Conservation (phyloP, 2,888 invertebrate species). For the Tolmerus cingulatus region DNA sequence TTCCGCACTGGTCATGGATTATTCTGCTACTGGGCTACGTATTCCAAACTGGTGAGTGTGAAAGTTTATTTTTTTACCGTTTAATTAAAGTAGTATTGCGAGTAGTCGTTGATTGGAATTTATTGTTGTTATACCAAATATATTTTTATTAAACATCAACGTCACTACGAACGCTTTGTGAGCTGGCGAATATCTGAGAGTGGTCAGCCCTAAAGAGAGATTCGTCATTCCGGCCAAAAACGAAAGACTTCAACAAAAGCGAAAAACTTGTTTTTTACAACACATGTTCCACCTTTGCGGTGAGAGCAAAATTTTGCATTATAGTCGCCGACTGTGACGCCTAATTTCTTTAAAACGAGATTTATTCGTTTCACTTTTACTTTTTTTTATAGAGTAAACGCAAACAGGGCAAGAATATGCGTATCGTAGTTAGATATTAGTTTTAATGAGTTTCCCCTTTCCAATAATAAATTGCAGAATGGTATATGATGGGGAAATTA, state of each 20-base stretch:
- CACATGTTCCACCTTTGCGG: background rate
- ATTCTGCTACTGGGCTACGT: background rate
- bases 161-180: background rate
- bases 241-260: slow-evolving; percentile 48
- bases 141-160: background rate
- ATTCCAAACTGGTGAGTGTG: background rate
- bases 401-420: background rate
- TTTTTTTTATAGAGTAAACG: background rate
- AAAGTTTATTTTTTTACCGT: background rate
- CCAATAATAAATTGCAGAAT: background rate
- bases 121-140: background rate
- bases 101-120: background rate
- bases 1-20: background rate
- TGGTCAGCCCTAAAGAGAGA: background rate
- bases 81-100: background rate
- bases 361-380: background rate
- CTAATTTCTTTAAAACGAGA: background rate
- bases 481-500: background rate
- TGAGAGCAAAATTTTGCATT: background rate
- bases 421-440: background rate
- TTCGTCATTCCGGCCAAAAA: slow-evolving; percentile 40
- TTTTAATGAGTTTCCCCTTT: background rate
- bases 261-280: slow-evolving; percentile 1
- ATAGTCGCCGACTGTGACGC: background rate
- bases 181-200: background rate